Conservation (phyloP, 1,140 invertebrate species). For the Drosophila jambulina region DNA sequence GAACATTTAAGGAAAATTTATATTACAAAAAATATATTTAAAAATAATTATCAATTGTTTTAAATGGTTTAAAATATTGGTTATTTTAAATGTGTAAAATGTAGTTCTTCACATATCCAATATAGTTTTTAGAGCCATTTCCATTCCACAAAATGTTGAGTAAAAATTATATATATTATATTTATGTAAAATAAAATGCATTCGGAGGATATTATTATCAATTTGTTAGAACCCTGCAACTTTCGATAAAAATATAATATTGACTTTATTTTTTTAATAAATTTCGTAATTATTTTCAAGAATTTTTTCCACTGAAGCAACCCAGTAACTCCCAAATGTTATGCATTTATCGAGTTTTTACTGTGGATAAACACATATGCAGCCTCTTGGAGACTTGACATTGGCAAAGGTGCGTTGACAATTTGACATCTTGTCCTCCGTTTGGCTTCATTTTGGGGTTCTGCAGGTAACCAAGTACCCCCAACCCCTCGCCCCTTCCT, state of each 20-base stretch:
- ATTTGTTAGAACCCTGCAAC: no score
- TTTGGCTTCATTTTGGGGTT: slow-evolving; percentile 11
- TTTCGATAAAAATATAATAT: neutral
- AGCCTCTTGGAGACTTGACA: slow-evolving; percentile 32
- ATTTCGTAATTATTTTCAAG: neutral
- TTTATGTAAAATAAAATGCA: no score
- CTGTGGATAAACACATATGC: slow-evolving; percentile 30
- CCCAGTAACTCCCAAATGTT: neutral
- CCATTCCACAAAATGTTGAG: no score
- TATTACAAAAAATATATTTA: no score
- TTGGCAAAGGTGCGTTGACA: slow-evolving; percentile 61
- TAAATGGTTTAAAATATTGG: no score
- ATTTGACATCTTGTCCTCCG: slow-evolving; percentile 62
- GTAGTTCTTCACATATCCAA: no score
- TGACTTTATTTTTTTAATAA: neutral
- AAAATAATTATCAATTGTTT: no score
- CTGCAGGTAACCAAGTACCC: neutral
- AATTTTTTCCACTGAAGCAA: rapidly evolving
- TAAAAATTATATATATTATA: neutral
- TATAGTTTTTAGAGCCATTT: no score
- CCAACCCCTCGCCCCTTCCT: neutral
- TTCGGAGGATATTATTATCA: no score
- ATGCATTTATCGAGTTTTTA: neutral
- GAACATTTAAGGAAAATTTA: no score
- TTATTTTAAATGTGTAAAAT: no score